Base-by-base conservation (phyloP, 2,888 invertebrate species). In the Malachius bipustulatus region DNA sequence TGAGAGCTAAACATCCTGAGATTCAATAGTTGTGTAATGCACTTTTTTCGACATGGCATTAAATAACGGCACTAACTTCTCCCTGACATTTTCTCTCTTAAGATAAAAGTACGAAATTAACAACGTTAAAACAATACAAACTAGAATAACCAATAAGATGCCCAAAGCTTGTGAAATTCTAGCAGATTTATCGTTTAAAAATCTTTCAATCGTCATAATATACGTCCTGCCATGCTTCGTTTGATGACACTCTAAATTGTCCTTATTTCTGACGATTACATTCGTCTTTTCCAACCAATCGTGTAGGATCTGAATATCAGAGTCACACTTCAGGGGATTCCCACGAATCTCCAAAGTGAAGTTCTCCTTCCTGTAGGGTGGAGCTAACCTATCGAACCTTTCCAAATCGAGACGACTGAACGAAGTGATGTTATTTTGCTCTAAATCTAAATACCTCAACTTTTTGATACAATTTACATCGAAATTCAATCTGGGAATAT, bases 301-400 rank as follows among this genome's bases (percentile, higher is more conserved):
- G 38, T 73, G 67, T 32, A 82, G 70, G 4, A 67, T 63, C 41
- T 68, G 66, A 14, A 76, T 62, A 39, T 71, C 71, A 46, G 74
- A 73, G 44, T 77, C 75, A 51, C 82, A 83, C n/a, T 66, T 62
- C 33, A 83, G 75, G 1, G 77, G 77, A 62, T 83, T 83, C 2
- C 67, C 61, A 30, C 66, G 64, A 12, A 82, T 65, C 50, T 82
- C 78, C 1, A 82, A 64, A 15, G 67, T 65, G 15, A 78, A 59
- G 42, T 66, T 64, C 28, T 68, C 64, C 30, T 57, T 54, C 6
- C 57, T 46, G 4, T 47, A 40, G 2, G 59, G 54, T 24, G 63
- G 59, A 9, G 70, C 65, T 30, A 77, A 57, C 14, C 58, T 55
- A 48, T 80, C 77, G 15, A 82, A 62, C 9, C 62, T 51, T 9